Base-by-base conservation (phyloP, 23 tunicate genomes). In the Botrylloides violaceus region DNA sequence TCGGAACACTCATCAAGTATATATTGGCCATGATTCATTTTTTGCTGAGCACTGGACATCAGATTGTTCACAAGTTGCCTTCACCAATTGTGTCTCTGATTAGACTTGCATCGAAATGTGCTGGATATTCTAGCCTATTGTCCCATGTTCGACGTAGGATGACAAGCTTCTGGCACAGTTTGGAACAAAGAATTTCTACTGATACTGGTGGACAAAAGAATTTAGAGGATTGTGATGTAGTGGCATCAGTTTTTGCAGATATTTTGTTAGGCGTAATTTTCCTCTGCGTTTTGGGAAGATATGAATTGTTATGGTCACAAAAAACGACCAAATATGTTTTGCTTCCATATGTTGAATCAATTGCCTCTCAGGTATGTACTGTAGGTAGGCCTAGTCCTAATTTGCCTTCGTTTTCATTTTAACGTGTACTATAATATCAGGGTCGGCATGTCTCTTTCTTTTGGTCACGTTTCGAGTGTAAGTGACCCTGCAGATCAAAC, bases 351-450 rank as follows among this genome's bases (percentile, higher is more conserved):
- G 58, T 68, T 4, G 57, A 37, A 20, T 37, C 74, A 0, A 68
- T 68, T 20, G 74, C 74, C 12, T 9, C 20, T 6, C 74, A 68
- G 74, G 74, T 68, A 23, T n/a, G 74, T 27, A 58, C 12, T n/a
- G n/a, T n/a, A n/a, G n/a, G n/a, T n/a, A n/a, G n/a, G n/a, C n/a
- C n/a, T n/a, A n/a, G n/a, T n/a, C n/a, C n/a, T n/a, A n/a, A n/a
- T n/a, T n/a, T n/a, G n/a, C n/a, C n/a, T n/a, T n/a, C n/a, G n/a
- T n/a, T n/a, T n/a, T n/a, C n/a, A n/a, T n/a, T n/a, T n/a, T n/a
- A n/a, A n/a, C n/a, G n/a, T n/a, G n/a, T n/a, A n/a, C n/a, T n/a
- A n/a, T n/a, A n/a, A n/a, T n/a, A n/a, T n/a, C n/a, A n/a, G n/a
- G n/a, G n/a, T n/a, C n/a, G n/a, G n/a, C n/a, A n/a, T n/a, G n/a